These are phyloP conservation scores for Drosophila pandora DNA, from an alignment of 1,140 invertebrate genomes.

Conservation along the genomic window DNA sequence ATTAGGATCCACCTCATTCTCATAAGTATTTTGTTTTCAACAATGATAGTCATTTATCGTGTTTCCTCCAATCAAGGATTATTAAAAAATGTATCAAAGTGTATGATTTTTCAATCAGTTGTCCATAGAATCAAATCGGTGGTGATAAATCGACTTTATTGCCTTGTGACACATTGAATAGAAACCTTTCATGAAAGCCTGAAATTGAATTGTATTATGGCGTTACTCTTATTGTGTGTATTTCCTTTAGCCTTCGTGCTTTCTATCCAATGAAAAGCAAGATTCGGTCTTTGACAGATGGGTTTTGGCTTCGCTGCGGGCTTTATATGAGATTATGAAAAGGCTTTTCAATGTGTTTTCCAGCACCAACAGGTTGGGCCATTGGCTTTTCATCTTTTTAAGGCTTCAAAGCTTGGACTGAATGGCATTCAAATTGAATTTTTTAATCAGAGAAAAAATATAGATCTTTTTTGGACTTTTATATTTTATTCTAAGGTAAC, in stretches of 20 bases:
- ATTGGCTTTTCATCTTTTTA: not conserved
- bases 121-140: not conserved
- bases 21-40: no score
- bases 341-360: constrained; percentile 7
- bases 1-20: no score
- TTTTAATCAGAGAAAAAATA: not conserved
- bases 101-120: not conserved
- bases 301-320: constrained; percentile 20
- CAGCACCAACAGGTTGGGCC: constrained; percentile 8
- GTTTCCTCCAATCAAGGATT: not conserved
- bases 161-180: constrained; percentile 25
- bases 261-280: constrained; percentile 14
- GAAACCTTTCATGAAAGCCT: constrained; percentile 39
- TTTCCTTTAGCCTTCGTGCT: not conserved
- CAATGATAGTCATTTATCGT: not conserved
- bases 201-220: constrained; percentile 28
- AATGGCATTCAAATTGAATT: not conserved
- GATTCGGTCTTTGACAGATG: constrained; percentile 18
- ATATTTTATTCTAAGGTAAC: no score
- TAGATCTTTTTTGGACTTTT: no score
- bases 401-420: not conserved
- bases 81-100: not conserved
- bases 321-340: constrained; percentile 19
- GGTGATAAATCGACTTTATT: constrained; percentile 31
- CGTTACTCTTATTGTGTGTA: constrained; percentile 18